Evolutionary conservation across 2,113 vertebrate genomes (phyloP).

Genomic region (Phyllopteryx taeniolatus): DNA sequence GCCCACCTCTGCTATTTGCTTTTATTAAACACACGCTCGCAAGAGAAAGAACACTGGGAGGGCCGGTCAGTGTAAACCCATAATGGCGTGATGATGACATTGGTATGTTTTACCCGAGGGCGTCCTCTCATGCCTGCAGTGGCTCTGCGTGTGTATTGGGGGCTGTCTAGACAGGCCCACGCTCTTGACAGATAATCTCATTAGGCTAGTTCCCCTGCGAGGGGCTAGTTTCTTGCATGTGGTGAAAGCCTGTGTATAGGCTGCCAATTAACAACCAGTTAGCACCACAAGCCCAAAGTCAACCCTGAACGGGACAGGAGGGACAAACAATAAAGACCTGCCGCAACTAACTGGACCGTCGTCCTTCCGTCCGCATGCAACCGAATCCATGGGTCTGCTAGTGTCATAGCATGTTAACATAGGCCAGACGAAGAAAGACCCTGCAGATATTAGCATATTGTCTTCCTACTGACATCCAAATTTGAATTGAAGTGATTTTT

Average conservation of each 20-base stretch:
- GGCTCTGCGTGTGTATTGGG: slow-evolving; percentile 67
- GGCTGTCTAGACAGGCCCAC: slow-evolving; percentile 68
- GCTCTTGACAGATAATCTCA: slow-evolving; percentile 69
- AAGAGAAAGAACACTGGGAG: slow-evolving; percentile 36
- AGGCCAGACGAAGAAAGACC: slow-evolving; percentile 31
- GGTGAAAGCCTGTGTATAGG: slow-evolving; percentile 50
- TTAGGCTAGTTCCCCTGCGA: slow-evolving; percentile 67
- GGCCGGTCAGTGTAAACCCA: slow-evolving; percentile 58
- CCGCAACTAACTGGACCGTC: slow-evolving; percentile 21
- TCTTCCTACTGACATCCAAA: slow-evolving; percentile 12
- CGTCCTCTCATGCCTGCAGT: slow-evolving; percentile 7
- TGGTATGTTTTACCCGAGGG: slow-evolving; percentile 65
- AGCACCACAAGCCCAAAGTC: slow-evolving; percentile 61
- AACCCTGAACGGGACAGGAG: slow-evolving; percentile 51
- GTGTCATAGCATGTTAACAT: slow-evolving; percentile 7
- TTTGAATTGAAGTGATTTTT: slow-evolving; percentile 46
- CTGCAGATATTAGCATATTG: slow-evolving; percentile 30
- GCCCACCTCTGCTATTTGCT: not conserved
- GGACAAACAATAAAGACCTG: slow-evolving; percentile 40
- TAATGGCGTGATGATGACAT: slow-evolving; percentile 62
- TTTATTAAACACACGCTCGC: not conserved
- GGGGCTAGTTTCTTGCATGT: slow-evolving; percentile 60
- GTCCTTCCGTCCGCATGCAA: slow-evolving; percentile 24
- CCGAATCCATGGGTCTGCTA: slow-evolving; percentile 9
- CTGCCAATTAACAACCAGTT: slow-evolving; percentile 72